Conservation (phyloP, 2,888 invertebrate species). For the Andrena hattorfiana region DNA sequence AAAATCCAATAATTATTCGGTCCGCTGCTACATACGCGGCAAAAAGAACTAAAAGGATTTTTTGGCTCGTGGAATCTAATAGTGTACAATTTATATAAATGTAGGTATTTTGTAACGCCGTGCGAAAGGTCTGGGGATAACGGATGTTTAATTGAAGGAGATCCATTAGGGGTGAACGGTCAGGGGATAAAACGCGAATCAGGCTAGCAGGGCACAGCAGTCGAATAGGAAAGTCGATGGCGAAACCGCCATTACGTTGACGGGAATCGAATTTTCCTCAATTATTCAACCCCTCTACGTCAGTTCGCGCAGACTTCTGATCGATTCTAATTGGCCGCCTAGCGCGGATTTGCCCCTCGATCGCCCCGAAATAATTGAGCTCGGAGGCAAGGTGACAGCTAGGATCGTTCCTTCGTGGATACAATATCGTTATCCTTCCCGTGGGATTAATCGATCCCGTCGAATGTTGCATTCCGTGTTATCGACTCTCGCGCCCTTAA, state of each 20-base stretch:
- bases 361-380: conserved; percentile 54
- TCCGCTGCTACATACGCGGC: background rate
- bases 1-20: conserved; percentile 42
- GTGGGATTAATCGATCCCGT: background rate
- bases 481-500: conserved; percentile 37
- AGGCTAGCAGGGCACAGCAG: conserved; percentile 10
- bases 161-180: background rate
- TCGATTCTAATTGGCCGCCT: conserved; percentile 74
- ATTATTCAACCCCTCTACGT: conserved; percentile 42
- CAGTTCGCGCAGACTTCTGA: conserved; percentile 58
- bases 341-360: conserved; percentile 56
- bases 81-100: background rate
- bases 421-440: background rate
- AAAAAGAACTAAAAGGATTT: conserved; percentile 12
- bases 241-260: conserved; percentile 5
- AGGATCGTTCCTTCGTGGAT: background rate
- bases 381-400: background rate
- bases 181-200: conserved; percentile 10
- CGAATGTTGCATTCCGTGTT: conserved; percentile 10
- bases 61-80: background rate
- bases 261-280: conserved; percentile 54
- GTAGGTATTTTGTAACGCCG: background rate
- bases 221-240: conserved; percentile 12
- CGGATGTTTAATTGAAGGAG: conserved; percentile 21
- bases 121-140: background rate